Evolutionary conservation across 2,797 vertebrate genomes (phyloP).

Genomic region (Moxostoma hubbsi): DNA sequence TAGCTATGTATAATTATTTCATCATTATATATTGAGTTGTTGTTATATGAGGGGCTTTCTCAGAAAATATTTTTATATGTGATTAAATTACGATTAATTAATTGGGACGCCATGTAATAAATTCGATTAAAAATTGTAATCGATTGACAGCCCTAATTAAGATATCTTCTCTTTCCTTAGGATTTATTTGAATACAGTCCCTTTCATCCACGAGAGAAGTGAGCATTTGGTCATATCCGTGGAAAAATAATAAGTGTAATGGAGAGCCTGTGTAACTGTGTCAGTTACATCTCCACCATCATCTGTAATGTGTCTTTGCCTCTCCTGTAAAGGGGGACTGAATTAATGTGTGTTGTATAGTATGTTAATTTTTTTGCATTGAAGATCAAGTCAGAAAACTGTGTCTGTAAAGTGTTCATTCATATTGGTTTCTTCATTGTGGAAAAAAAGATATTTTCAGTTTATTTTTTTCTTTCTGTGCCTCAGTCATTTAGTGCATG

Average conservation of each 20-base stretch:
- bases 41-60: too few relatives aligned
- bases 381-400: slow-evolving; percentile 71
- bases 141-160: too few relatives aligned
- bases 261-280: slow-evolving; percentile 17
- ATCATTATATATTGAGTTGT: too few relatives aligned
- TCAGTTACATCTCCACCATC: slow-evolving; percentile 32
- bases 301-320: slow-evolving; percentile 49
- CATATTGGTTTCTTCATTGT: slow-evolving; percentile 40
- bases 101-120: too few relatives aligned
- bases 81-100: too few relatives aligned
- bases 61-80: too few relatives aligned
- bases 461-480: slow-evolving; percentile 53
- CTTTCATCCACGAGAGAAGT: not conserved
- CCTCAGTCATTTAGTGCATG: slow-evolving; percentile 13
- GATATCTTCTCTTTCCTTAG: not conserved
- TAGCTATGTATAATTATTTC: too few relatives aligned
- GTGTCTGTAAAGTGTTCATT: slow-evolving; percentile 67
- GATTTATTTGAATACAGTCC: not conserved
- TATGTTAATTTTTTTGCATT: slow-evolving; percentile 65
- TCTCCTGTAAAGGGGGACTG: slow-evolving; percentile 36
- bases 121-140: too few relatives aligned
- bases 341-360: slow-evolving; percentile 47
- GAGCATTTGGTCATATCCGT: slow-evolving; percentile 5
- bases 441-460: slow-evolving; percentile 54
- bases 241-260: slow-evolving; percentile 12